Base-by-base conservation (phyloP, 2,888 invertebrate genomes). In the Halictus quadricinctus region DNA sequence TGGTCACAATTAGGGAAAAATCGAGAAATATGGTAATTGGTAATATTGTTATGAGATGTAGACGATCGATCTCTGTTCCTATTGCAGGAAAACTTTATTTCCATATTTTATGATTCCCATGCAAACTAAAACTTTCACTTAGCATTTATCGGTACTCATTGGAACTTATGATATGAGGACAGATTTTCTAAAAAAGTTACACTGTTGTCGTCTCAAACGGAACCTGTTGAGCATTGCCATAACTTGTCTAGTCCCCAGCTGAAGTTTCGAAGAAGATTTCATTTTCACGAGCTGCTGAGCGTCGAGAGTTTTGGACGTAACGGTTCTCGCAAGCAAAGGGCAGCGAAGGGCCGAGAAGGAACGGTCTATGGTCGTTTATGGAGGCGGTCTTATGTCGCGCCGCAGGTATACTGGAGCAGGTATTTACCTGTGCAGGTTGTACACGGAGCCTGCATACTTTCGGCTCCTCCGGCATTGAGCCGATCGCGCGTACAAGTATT, bases 371-470 rank as follows among this genome's bases (percentile, higher is more conserved):
- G 43, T 79, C 88, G 88, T 89, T 89, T 89, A 87, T 87, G 85
- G 88, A 48, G 80, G 79, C 70, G 79, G 83, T 43, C 81, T 84
- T 86, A 80, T 86, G 86, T 88, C 84, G 84, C 85, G 80, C 89
- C 85, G 87, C 88, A 84, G 86, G 88, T 88, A 88, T 85, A 89
- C 78, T 83, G 86, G 79, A 81, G 79, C 88, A 85, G 88, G 88
- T 88, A 89, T 89, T 89, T 89, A 88, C 80, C 87, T 43, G 87
- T 21, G 87, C 85, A 88, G 84, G 76, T 89, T 89, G 85, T 85
- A 89, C 89, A 89, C 81, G 89, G 72, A 87, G 78, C 87, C 87
- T 79, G 88, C 87, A 89, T 89, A 88, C 89, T 88, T 89, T 89
- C 80, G 83, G 81, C 81, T 86, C 80, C 83, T 81, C 75, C 82